Evolutionary conservation across 1,140 invertebrate species (phyloP), one percentile per base, ranked within the genome.

Genomic region (Thereuonema tuberculata): DNA sequence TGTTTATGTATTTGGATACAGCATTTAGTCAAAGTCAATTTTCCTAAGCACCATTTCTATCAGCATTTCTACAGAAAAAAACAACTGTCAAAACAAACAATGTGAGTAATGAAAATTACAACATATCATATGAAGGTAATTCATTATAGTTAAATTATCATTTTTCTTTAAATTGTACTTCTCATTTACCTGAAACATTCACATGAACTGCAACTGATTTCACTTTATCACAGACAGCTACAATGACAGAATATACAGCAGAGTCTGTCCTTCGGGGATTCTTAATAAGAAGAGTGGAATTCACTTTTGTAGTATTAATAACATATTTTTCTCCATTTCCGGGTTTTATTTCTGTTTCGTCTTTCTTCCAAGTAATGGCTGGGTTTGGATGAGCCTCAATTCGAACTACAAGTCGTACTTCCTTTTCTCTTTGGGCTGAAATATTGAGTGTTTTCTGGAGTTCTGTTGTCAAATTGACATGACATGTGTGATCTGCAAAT

Each of bases 381-480:
- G 53, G 53, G 15, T 60, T 61, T 20, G 63, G 62, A 43, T 53
- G 61, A 1, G 64, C 63, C 17, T 58, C 15, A 1, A 66, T 53
- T 3, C 52, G 55, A 5, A 64, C 54, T 1, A 64, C 62, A 37
- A 67, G 64, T 2, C 23, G 29, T 1, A 66, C 61, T 15, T 61
- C 47, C 27, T 65, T 12, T 12, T 62, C 64, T 28, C 21, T 55
- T 3, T 3, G 0, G 43, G 49, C 26, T 65, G 24, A n/a, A 46
- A n/a, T 1, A 55, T 29, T 1, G 63, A 28, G 9, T 58, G 60
- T 1, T 46, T 28, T 1, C 25, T 27, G 1, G 2, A 67, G 43
- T 23, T 66, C 65, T 1, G 56, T 66, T 0, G 63, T 62, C n/a
- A 66, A 59, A 31, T 67, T 66, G 1, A 67, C 46, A 9, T 61